A percentile compares a stretch with the other conserved stretches of the same genome.
phyloP scores from a whole-genome alignment of 2,797 vertebrate genomes.

The Neopelma chrysocephalum region DNA sequence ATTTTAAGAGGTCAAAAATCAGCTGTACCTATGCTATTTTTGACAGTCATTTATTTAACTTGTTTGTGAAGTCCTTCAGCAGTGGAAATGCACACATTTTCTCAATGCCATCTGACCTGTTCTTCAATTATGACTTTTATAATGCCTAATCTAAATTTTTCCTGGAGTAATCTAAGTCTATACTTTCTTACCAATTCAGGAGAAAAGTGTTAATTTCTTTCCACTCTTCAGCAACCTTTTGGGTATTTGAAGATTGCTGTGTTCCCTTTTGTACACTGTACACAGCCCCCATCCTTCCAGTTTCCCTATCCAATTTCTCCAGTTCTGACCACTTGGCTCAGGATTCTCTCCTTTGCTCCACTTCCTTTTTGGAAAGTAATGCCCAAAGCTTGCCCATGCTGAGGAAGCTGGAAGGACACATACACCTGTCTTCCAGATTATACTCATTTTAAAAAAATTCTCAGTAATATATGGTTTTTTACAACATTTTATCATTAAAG shows the following conservation, averaged over 20 bases:
- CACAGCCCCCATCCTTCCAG: rapidly evolving
- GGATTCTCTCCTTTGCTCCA: background rate
- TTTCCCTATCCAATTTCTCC: background rate
- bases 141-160: background rate
- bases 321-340: background rate
- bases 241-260: background rate
- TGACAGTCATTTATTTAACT: background rate
- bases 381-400: background rate
- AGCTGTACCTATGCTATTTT: background rate
- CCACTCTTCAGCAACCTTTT: background rate
- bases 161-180: background rate
- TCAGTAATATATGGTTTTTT: background rate
- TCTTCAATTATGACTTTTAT: background rate
- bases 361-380: background rate
- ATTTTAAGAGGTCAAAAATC: conserved; percentile 7
- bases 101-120: background rate
- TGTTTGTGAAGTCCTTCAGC: background rate
- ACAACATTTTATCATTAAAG: background rate
- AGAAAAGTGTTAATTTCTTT: background rate
- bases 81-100: background rate
- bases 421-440: background rate
- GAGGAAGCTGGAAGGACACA: background rate
- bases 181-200: background rate
- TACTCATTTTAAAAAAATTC: background rate
- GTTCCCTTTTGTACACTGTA: background rate